Evolutionary conservation across 2,113 vertebrate genomes (phyloP), one percentile per base, ranked within the genome.

Genomic region (Malurus cyaneus): DNA sequence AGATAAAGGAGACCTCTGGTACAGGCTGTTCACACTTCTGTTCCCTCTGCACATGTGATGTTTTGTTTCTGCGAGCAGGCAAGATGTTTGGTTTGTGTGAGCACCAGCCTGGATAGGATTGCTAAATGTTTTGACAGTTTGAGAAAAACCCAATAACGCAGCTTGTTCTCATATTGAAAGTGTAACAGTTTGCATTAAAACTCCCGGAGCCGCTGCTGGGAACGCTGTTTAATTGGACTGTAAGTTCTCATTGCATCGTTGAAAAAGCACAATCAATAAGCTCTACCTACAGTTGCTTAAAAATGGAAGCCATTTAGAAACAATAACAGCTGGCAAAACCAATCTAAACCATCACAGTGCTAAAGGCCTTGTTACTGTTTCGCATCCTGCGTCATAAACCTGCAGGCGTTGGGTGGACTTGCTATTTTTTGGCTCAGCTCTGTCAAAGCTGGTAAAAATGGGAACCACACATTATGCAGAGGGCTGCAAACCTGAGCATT

Each of bases 111-210:
- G 60, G 52, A 23, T 56, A 83, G 34, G n/a, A 74, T 8, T 60
- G 73, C 36, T 76, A 78, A 89, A 91, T 89, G 73, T 87, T 93
- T 81, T 72, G 77, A 67, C 80, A 87, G 69, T 70, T 59, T 76
- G 65, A 92, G 67, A 90, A 92, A 88, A 92, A 56, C 10, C 10
- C 62, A 87, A 31, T 91, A 80, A 89, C 0, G 1, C 80, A 89
- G 70, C 70, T 76, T 87, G n/a, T 50, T 73, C 66, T 89, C 46
- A 25, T 86, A 62, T 39, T 66, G 28, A 21, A 60, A 82, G 31
- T 18, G 28, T 47, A 77, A 86, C 0, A 0, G 21, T 39, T 88
- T 59, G 71, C 88, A 86, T 31, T 70, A 86, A 88, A 90, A 86
- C 71, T 83, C 82, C 49, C 77, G 66, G 82, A 80, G 44, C 60